Evolutionary conservation across 2,797 vertebrate genomes (phyloP).

Genomic region (Periparus ater): DNA sequence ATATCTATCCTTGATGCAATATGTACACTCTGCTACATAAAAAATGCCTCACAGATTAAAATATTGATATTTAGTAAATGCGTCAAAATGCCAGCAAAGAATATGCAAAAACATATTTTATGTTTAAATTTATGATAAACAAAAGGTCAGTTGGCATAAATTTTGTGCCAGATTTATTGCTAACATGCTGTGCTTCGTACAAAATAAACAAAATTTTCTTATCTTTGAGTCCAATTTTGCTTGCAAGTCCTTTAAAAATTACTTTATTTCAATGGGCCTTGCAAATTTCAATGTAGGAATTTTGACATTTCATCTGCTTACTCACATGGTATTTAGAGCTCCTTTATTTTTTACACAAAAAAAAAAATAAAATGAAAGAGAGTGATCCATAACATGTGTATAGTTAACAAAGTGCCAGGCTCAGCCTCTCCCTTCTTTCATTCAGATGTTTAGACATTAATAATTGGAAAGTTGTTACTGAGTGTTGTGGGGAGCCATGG

Average conservation of each 20-base stretch:
- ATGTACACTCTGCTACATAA: neutral
- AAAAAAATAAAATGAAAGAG: neutral
- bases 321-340: neutral
- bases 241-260: neutral
- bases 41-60: neutral
- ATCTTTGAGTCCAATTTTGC: neutral
- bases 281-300: neutral
- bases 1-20: neutral
- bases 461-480: neutral
- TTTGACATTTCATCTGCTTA: neutral
- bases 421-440: neutral
- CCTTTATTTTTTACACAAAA: neutral
- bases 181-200: neutral
- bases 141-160: neutral
- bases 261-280: neutral
- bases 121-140: neutral
- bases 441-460: neutral
- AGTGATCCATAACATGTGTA: neutral
- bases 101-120: neutral
- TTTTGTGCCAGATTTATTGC: conserved; percentile 1
- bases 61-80: conserved; percentile 19
- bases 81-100: neutral
- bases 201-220: conserved; percentile 8
- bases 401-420: neutral
- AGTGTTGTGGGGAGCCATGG: neutral